Base-by-base conservation (phyloP, 1,140 invertebrate genomes). In the Frieseomelitta varia region DNA sequence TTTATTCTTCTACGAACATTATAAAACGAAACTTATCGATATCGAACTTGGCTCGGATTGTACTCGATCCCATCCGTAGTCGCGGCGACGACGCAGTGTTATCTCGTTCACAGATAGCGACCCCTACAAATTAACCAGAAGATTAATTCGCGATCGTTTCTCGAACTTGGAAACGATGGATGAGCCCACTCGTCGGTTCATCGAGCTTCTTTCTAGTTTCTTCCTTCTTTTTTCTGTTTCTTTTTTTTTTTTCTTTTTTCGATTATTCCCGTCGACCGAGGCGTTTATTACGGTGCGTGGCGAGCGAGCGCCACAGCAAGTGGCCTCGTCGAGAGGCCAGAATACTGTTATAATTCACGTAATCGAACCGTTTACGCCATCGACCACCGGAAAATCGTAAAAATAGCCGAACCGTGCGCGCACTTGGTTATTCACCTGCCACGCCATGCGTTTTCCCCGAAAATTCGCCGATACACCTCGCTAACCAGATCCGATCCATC, bases 331-430 rank as follows among this genome's bases (percentile, higher is more conserved):
- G 34, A 61, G 27, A 71, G 76, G 47, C 76, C 82, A 39, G 55
- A 56, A 53, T 88, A 85, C 87, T 88, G 83, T 88, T 88, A 88
- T 76, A 88, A 85, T 88, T 88, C 75, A n/a, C 68, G 34, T 78
- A 81, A 85, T 85, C 87, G 74, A 88, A 76, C 63, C 79, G 79
- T 85, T 71, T 79, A 77, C 85, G 81, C 74, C 71, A 15, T 8
- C 30, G 53, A 53, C n/a, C 30, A 19, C 39, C 30, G 71, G 63
- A 63, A 30, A 83, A 84, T 85, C 81, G 55, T 78, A 69, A 88
- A 87, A 81, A 73, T 24, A 85, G 61, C n/a, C 17, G 81, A 73
- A 61, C 69, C 87, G 39, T 87, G 63, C 47, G 56, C 67, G 76
- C 63, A 47, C 47, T 78, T 58, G 56, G 34, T 74, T 73, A 68